These are phyloP conservation scores for Liparis tanakae DNA, from an alignment of 2,797 vertebrate species.

Conservation along the genomic window DNA sequence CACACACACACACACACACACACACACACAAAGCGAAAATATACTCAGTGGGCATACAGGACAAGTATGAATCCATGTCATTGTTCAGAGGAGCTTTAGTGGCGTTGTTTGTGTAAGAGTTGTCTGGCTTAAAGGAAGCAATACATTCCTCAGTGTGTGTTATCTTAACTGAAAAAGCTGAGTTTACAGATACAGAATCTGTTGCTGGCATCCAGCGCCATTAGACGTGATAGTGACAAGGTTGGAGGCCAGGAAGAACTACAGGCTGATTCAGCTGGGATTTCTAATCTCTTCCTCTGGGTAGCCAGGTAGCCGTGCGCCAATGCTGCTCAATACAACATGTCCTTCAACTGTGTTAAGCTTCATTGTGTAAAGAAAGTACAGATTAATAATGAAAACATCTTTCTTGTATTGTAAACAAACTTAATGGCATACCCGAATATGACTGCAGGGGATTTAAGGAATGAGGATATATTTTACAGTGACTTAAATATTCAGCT, in stretches of 20 bases:
- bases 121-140: slow-evolving; percentile 13
- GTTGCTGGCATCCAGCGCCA: background rate
- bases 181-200: background rate
- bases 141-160: background rate
- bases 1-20: slow-evolving; percentile 25
- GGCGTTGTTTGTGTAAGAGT: slow-evolving; percentile 24
- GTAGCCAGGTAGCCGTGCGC: background rate
- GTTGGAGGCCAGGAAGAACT: background rate
- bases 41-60: slow-evolving; percentile 20
- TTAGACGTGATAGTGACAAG: background rate
- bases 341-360: background rate
- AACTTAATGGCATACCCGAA: background rate
- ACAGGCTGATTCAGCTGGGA: background rate
- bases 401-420: no score
- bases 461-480: background rate
- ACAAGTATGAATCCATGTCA: slow-evolving; percentile 46
- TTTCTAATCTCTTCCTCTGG: background rate
- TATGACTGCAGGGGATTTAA: background rate
- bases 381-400: background rate
- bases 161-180: background rate
- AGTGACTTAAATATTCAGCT: background rate
- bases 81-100: slow-evolving; percentile 30
- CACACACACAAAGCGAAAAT: slow-evolving; percentile 24
- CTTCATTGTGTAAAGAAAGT: background rate
- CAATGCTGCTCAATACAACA: background rate